Conservation (phyloP, 1,140 invertebrate genomes). For the Pachypeltis micranthus region DNA sequence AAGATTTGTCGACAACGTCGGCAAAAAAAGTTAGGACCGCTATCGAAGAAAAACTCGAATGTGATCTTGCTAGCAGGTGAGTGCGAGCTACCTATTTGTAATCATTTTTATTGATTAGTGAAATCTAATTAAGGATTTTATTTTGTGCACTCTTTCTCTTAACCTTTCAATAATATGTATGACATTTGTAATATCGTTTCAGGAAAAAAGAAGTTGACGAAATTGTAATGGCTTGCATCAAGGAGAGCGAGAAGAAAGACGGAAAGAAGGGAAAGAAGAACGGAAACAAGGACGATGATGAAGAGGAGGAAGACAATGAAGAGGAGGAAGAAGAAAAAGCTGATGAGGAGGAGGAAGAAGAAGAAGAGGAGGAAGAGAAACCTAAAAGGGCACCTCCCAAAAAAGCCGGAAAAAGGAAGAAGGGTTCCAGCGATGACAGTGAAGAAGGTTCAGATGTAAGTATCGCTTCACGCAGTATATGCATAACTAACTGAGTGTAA, state of each 20-base stretch:
- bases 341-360: constrained; percentile 38
- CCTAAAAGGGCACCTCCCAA: constrained; percentile 42
- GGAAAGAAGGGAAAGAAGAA: constrained; percentile 45
- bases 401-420: constrained; percentile 45
- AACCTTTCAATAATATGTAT: no score
- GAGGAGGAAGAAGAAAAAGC: constrained; percentile 44
- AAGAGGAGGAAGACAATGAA: constrained; percentile 40
- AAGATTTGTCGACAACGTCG: constrained; percentile 68
- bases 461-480: neutral
- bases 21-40: constrained; percentile 83
- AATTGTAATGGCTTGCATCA: constrained; percentile 58
- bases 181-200: constrained; percentile 23
- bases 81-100: no score
- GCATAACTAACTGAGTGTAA: no score
- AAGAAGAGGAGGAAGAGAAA: constrained; percentile 44
- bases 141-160: no score
- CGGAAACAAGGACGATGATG: constrained; percentile 47
- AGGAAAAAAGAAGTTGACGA: constrained; percentile 76
- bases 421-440: constrained; percentile 47
- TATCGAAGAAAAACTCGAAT: constrained; percentile 66
- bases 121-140: no score
- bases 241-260: constrained; percentile 31
- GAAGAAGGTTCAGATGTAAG: constrained; percentile 38
- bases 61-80: constrained; percentile 55
- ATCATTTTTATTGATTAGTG: no score